Evolutionary conservation across 2,888 invertebrate genomes (phyloP), one percentile per base, ranked within the genome.

Genomic region (Toxonevra muliebris): DNA sequence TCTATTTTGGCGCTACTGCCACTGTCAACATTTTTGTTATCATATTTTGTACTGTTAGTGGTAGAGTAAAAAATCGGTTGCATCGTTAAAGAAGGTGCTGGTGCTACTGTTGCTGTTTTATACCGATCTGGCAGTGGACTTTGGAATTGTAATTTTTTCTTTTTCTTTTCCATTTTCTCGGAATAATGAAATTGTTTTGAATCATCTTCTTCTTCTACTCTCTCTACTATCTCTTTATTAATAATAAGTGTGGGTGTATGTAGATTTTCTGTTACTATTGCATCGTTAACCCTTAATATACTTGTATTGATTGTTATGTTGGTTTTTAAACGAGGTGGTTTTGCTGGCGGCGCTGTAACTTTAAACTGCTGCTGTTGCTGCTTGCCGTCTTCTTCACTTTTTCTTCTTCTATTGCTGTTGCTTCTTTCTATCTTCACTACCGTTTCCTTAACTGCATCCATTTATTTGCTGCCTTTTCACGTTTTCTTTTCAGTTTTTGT

Each of bases 61-160:
- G 11, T 41, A 20, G 8, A 15, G 10, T 10, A 30, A 64, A 19
- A 41, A 13, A 13, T 59, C 17, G 59, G 15, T 67, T 66, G 40
- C 61, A 61, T 52, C 17, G n/a, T 42, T 61, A 64, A 58, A 48
- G 62, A 17, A 62, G 69, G 62, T 41, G 50, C 48, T 54, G 53
- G 41, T 52, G 61, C 13, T 53, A 59, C 50, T 54, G 15, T 53
- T 59, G 30, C 50, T 52, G 17, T 64, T 63, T 41, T 57, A 41
- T 61, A 4, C 12, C 48, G 15, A 12, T n/a, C n/a, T n/a, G 20
- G 70, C 68, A 67, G 72, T 59, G 81, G 81, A 75, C 80, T 81
- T 54, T 77, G 75, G 72, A 81, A 82, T 74, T 81, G 81, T 71
- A 81, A 75, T 60, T 77, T 77, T 71, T 82, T 82, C 72, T 76